phyloP scores from a whole-genome alignment of 2,888 invertebrate species.

The Lasioglossum zephyrum region DNA sequence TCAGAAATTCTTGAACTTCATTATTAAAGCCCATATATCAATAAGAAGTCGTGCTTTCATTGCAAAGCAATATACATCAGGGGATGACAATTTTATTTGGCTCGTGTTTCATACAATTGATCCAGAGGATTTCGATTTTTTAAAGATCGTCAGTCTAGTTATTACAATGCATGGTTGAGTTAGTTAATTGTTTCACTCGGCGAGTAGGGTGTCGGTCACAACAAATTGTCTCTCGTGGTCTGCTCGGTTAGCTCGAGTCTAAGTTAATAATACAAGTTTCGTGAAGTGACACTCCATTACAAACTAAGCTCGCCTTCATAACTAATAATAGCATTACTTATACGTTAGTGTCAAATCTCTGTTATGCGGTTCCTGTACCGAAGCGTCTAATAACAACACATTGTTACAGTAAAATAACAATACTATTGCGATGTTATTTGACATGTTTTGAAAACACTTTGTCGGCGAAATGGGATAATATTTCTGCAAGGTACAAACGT shows the following conservation, averaged over 20 bases:
- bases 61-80: background rate
- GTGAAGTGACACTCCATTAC: background rate
- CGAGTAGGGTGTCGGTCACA: background rate
- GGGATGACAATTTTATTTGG: background rate
- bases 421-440: background rate
- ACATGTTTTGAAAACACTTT: background rate
- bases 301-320: constrained; percentile 1
- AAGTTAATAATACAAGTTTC: constrained; percentile 9
- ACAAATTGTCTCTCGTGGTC: background rate
- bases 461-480: background rate
- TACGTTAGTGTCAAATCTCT: background rate
- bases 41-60: too few relatives aligned
- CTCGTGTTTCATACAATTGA: background rate
- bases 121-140: too few relatives aligned
- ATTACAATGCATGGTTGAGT: background rate
- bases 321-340: background rate
- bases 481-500: background rate
- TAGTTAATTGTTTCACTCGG: background rate
- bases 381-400: background rate
- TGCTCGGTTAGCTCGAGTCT: background rate
- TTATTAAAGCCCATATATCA: too few relatives aligned
- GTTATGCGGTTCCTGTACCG: background rate
- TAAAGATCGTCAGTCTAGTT: background rate
- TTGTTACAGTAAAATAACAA: background rate
- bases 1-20: background rate